Conservation (phyloP, 2,888 invertebrate species). For the Macroteleia sp. region DNA sequence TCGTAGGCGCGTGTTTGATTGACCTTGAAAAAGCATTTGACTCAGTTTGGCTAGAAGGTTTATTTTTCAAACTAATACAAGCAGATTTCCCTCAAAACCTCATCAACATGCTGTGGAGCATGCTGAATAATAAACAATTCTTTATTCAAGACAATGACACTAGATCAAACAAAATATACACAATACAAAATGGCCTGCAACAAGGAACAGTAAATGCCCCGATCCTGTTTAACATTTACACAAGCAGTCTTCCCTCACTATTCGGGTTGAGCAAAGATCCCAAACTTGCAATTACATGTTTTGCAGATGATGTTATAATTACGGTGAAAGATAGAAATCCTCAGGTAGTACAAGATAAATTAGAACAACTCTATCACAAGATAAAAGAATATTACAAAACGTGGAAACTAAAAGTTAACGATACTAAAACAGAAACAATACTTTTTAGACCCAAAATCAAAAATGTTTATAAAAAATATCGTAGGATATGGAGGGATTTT, state of each 20-base stretch:
- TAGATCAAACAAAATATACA: background rate
- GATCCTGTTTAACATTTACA: constrained; percentile 30
- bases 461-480: background rate
- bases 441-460: constrained; percentile 2
- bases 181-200: constrained; percentile 45
- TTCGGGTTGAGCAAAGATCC: background rate
- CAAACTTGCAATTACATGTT: too few relatives aligned
- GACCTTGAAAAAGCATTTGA: constrained; percentile 64
- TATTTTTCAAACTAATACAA: constrained; percentile 35
- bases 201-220: constrained; percentile 55
- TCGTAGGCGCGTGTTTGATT: background rate
- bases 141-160: background rate
- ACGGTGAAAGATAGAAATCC: too few relatives aligned
- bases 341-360: too few relatives aligned
- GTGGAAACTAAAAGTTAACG: background rate
- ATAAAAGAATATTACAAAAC: too few relatives aligned
- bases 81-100: constrained; percentile 26
- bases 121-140: constrained; percentile 37
- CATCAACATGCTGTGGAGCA: constrained; percentile 18
- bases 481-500: constrained; percentile 15
- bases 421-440: background rate
- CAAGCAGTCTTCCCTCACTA: background rate
- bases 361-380: too few relatives aligned
- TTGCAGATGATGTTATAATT: too few relatives aligned
- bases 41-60: constrained; percentile 44